A percentile compares a stretch with the other conserved stretches of the same genome.
Conservation (phyloP, 1,140 invertebrate species). For the Drosophila takahashii region DNA sequence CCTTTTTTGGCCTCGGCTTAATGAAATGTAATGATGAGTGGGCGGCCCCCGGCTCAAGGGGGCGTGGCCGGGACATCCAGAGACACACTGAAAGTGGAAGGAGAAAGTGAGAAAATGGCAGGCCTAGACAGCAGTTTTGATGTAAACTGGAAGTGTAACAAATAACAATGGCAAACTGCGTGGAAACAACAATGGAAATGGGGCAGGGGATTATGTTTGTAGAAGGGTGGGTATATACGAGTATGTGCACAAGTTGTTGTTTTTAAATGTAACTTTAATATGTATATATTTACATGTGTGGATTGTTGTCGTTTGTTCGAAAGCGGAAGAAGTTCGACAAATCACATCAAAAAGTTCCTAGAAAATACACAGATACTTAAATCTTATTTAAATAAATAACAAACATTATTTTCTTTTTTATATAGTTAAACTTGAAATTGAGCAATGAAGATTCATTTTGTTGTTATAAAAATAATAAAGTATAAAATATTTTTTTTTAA, state of each 20-base stretch:
- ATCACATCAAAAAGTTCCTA: conserved; percentile 23
- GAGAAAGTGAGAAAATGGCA: conserved; percentile 13
- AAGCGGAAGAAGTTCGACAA: conserved; percentile 39
- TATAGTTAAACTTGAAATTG: too few species aligned
- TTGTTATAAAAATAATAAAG: too few species aligned
- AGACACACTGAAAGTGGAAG: not conserved
- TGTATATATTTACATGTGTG: not conserved
- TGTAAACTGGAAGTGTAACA: conserved; percentile 57
- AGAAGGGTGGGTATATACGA: not conserved
- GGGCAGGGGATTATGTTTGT: not conserved
- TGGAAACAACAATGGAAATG: conserved; percentile 39
- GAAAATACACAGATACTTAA: not conserved
- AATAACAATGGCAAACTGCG: conserved; percentile 56
- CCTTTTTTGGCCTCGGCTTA: conserved; percentile 50
- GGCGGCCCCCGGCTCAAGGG: conserved; percentile 10
- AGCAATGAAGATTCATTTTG: too few species aligned
- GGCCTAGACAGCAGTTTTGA: conserved; percentile 62
- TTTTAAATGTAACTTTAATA: conserved; percentile 11
- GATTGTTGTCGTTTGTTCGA: conserved; percentile 15
- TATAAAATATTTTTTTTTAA: too few species aligned
- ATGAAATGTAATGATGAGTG: conserved; percentile 79
- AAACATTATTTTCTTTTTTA: too few species aligned
- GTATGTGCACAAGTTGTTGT: conserved; percentile 2
- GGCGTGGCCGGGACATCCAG: conserved; percentile 10
- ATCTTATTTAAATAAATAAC: too few species aligned